These are phyloP conservation scores for Lordiphosa fenestrarum DNA, from an alignment of 2,888 invertebrate genomes.

Conservation along the genomic window DNA sequence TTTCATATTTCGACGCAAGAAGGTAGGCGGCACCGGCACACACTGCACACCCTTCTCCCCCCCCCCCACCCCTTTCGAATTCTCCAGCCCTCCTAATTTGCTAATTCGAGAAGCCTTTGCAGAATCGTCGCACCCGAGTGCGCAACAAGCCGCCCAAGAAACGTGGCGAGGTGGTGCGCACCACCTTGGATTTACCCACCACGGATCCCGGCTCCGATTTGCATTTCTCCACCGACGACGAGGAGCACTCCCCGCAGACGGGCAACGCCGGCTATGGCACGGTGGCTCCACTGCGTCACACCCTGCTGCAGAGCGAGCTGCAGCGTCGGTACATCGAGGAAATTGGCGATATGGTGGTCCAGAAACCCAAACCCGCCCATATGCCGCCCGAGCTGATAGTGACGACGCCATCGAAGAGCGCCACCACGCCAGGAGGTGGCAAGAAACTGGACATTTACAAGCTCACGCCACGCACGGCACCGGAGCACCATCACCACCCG, in stretches of 20 bases:
- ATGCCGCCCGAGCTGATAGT: slow-evolving; percentile 81
- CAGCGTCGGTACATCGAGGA: slow-evolving; percentile 77
- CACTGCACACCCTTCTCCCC: slow-evolving; percentile 2
- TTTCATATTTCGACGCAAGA: slow-evolving; percentile 62
- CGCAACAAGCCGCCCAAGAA: slow-evolving; percentile 55
- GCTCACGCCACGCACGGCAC: slow-evolving; percentile 54
- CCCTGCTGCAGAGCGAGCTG: slow-evolving; percentile 77
- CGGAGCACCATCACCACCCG: slow-evolving; percentile 24
- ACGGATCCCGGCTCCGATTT: slow-evolving; percentile 86
- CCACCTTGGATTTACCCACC: slow-evolving; percentile 82
- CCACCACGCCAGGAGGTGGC: slow-evolving; percentile 13
- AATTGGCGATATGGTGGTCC: slow-evolving; percentile 64
- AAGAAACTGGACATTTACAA: slow-evolving; percentile 60
- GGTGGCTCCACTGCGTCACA: slow-evolving; percentile 69
- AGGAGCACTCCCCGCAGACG: slow-evolving; percentile 63
- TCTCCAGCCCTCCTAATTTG: background rate
- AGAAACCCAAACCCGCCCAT: slow-evolving; percentile 47
- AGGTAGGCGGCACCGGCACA: slow-evolving; percentile 32
- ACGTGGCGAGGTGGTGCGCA: slow-evolving; percentile 70
- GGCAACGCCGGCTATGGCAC: slow-evolving; percentile 43
- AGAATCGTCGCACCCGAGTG: slow-evolving; percentile 54
- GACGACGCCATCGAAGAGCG: slow-evolving; percentile 77
- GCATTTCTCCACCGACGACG: slow-evolving; percentile 83
- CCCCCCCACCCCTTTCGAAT: background rate
- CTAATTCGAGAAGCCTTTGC: slow-evolving; percentile 17